Conservation (phyloP, 2,888 invertebrate genomes). For the Choristoneura rosaceana region DNA sequence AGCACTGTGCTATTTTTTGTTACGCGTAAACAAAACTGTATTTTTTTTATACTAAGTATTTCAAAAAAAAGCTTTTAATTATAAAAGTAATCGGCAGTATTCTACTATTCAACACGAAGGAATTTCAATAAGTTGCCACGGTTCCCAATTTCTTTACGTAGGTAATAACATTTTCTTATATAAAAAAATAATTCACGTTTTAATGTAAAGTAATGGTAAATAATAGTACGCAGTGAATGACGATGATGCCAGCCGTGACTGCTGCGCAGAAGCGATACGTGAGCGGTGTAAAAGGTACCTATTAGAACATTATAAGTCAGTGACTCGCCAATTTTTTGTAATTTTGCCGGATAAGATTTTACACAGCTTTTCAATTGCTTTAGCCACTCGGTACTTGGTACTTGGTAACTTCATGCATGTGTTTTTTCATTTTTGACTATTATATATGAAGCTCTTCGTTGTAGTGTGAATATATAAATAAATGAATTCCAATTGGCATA, state of each 20-base stretch:
- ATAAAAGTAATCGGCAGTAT: no score
- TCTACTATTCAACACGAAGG: no score
- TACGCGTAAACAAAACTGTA: no score
- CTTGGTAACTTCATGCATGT: no score
- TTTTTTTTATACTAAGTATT: no score
- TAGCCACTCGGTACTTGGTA: not conserved
- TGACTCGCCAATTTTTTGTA: constrained; percentile 2
- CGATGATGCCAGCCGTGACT: constrained; percentile 17
- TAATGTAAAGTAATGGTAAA: constrained; percentile 36
- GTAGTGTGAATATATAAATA: no score
- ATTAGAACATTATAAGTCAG: constrained; percentile 3
- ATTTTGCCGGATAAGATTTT: not conserved
- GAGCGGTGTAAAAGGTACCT: not conserved
- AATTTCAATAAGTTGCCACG: not conserved
- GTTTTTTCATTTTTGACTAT: no score
- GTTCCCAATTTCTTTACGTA: not conserved
- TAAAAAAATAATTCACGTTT: constrained; percentile 15
- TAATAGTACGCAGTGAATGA: constrained; percentile 27
- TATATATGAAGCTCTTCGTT: no score
- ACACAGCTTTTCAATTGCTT: not conserved
- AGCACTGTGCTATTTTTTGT: no score
- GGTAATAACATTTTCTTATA: not conserved
- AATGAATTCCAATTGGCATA: no score
- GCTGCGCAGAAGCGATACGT: constrained; percentile 22
- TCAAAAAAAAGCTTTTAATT: no score